Evolutionary conservation across 2,797 vertebrate species (phyloP).

Genomic region (Danio aesculapii): DNA sequence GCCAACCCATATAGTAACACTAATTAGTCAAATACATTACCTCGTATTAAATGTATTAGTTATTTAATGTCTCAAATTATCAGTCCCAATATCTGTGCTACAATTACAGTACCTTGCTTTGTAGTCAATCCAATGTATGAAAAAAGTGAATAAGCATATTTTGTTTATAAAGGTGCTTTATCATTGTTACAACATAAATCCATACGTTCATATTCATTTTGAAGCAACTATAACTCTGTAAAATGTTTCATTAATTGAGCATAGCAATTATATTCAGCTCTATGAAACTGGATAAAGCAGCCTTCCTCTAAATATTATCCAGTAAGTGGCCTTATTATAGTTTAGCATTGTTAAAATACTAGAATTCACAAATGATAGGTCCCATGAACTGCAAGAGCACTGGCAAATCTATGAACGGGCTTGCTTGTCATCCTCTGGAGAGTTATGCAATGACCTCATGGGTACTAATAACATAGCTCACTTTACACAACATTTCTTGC

Average conservation of each 20-base stretch:
- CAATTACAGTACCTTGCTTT: too few species aligned
- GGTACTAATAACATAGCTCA: slow-evolving; percentile 23
- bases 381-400: background rate
- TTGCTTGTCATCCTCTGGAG: slow-evolving; percentile 15
- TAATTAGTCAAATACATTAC: too few species aligned
- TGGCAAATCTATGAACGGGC: slow-evolving; percentile 2
- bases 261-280: background rate
- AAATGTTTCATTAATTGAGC: background rate
- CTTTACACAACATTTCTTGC: slow-evolving; percentile 24
- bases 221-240: background rate
- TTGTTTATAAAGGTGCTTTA: too few species aligned
- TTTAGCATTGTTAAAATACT: slow-evolving; percentile 24
- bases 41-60: too few species aligned
- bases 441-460: slow-evolving; percentile 33
- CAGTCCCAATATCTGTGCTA: background rate
- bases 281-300: background rate
- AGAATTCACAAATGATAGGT: background rate
- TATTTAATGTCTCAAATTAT: too few species aligned
- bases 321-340: background rate
- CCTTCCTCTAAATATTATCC: background rate
- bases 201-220: background rate
- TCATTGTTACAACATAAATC: too few species aligned
- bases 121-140: background rate
- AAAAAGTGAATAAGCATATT: background rate
- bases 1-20: too few species aligned